Evolutionary conservation across 2,113 vertebrate species (phyloP).

Genomic region (Hystrix cristata): DNA sequence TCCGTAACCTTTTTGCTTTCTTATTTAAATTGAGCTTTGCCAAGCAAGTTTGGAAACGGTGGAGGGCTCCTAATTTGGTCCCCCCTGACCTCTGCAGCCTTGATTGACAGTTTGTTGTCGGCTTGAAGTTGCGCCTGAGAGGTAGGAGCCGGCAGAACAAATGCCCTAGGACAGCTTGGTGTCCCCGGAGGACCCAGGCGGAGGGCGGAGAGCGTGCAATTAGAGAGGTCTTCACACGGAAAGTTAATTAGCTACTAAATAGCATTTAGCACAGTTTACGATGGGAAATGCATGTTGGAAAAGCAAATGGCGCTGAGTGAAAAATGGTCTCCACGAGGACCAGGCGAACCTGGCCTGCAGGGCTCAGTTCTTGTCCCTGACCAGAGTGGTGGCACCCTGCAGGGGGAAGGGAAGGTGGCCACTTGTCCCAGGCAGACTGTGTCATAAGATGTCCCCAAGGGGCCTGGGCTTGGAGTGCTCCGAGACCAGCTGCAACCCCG

Average conservation of each 20-base stretch:
- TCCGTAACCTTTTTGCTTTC: conserved; percentile 80
- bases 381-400: accelerated
- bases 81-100: conserved; percentile 82
- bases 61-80: conserved; percentile 85
- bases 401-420: background rate
- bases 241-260: conserved; percentile 90
- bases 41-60: conserved; percentile 82
- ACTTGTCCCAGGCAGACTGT: accelerated
- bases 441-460: background rate
- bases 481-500: accelerated
- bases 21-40: conserved; percentile 78
- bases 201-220: conserved; percentile 85
- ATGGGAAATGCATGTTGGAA: conserved; percentile 77
- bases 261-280: conserved; percentile 86
- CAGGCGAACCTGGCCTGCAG: background rate
- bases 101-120: conserved; percentile 86
- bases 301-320: conserved; percentile 76
- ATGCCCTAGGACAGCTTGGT: conserved; percentile 85
- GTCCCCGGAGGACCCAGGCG: conserved; percentile 81
- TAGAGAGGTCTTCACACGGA: conserved; percentile 87
- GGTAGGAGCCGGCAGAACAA: conserved; percentile 86
- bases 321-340: conserved; percentile 46
- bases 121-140: conserved; percentile 75
- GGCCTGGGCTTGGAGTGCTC: accelerated
- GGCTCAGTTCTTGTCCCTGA: accelerated